A percentile compares a stretch with the other conserved stretches of the same genome.
These are phyloP conservation scores for Drosophila sulfurigaster DNA, from an alignment of 1,140 invertebrate species.

Conservation along the genomic window DNA sequence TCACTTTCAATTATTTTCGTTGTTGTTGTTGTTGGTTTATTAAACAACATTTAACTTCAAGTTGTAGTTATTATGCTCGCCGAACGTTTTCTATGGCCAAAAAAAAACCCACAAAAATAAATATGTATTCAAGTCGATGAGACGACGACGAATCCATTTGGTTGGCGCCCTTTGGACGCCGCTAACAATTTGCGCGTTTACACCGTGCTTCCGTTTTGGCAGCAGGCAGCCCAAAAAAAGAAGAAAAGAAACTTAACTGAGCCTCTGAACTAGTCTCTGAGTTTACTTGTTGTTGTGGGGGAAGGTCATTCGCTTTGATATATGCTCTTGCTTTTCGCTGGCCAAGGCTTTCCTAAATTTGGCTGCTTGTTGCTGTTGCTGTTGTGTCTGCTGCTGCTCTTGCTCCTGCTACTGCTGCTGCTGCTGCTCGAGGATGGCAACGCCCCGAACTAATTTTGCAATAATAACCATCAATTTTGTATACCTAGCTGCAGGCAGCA, in stretches of 20 bases:
- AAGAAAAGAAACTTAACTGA: background rate
- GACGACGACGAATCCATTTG: slow-evolving; percentile 11
- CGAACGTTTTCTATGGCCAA: background rate
- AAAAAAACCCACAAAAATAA: slow-evolving; percentile 2
- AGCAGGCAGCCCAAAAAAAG: slow-evolving; percentile 39
- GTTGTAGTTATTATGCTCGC: slow-evolving; percentile 17
- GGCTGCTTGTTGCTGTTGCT: slow-evolving; percentile 5
- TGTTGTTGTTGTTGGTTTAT: background rate
- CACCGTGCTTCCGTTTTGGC: slow-evolving; percentile 70
- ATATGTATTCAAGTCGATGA: slow-evolving; percentile 3
- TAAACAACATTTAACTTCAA: slow-evolving; percentile 18
- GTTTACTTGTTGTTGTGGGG: background rate
- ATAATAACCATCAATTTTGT: slow-evolving; percentile 66
- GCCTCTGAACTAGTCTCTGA: background rate
- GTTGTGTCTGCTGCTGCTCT: background rate
- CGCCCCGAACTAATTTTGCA: slow-evolving; percentile 60
- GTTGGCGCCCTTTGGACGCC: slow-evolving; percentile 61
- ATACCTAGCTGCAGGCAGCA: slow-evolving; percentile 6
- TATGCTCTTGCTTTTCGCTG: background rate
- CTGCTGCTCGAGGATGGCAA: slow-evolving; percentile 11
- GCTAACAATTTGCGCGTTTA: slow-evolving; percentile 64
- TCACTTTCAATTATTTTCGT: slow-evolving; percentile 11
- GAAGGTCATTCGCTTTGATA: slow-evolving; percentile 11
- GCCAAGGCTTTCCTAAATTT: slow-evolving; percentile 15
- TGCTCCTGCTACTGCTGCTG: background rate